Evolutionary conservation across 1,140 invertebrate species (phyloP), one percentile per base, ranked within the genome.

Genomic region (Phortica variegata): DNA sequence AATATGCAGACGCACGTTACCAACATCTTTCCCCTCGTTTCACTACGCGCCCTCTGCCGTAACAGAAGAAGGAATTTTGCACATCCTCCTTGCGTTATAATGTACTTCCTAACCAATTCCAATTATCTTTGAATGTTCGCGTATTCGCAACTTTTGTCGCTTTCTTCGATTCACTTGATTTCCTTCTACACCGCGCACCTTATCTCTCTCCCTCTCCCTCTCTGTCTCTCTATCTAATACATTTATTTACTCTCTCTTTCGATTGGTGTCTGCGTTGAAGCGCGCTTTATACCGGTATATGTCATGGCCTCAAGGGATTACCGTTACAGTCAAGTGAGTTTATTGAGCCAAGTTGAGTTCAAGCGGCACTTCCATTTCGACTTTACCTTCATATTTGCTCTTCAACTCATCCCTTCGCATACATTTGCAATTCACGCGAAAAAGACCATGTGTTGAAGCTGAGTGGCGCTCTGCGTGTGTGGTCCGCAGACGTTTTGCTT

Each of bases 241-340:
- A n/a, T n/a, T n/a, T n/a, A n/a, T n/a, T n/a, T 26, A 26, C 23
- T 26, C 10, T 26, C 10, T 6, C 23, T 5, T 26, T 26, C 5
- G 23, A 5, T 26, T 26, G 10, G 56, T 42, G 51, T 62, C 56
- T 66, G 62, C 63, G 66, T 62, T 66, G 68, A 62, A 60, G 43
- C 49, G 47, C 53, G 36, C 43, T 56, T 52, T 60, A 49, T 56
- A 49, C 47, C 32, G 31, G 19, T 43, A 40, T 41, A 55, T 49
- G 59, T 57, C 53, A 54, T 50, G 38, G 33, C 45, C 56, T 54
- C 53, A 15, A 29, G 65, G 63, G 63, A 66, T 66, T 66, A 66
- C 66, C 63, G 63, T 62, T 55, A 54, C 50, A 68, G 62, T 68
- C 56, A 66, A 66, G 53, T 66, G 62, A 43, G 53, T 49, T 50